A percentile compares a stretch with the other conserved stretches of the same genome.
Conservation (phyloP, 2,888 invertebrate species). For the Tetranychus piercei region DNA sequence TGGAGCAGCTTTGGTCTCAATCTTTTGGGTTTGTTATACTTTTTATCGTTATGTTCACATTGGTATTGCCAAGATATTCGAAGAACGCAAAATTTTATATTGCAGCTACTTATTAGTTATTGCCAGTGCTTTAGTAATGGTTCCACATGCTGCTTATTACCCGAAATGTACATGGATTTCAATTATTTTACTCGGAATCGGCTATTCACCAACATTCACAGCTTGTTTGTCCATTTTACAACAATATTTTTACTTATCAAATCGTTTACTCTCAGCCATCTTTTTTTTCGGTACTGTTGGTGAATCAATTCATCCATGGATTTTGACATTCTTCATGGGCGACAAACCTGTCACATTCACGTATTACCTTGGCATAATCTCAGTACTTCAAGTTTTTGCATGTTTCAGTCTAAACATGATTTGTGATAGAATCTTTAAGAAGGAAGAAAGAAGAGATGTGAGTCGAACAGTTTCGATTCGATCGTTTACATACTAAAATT, state of each 20-base stretch:
- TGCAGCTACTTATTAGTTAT: not conserved
- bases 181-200: not conserved
- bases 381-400: not conserved
- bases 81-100: not conserved
- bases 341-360: not conserved
- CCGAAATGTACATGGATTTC: not conserved
- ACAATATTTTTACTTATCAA: not conserved
- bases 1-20: not conserved
- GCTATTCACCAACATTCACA: not conserved
- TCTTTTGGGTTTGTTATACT: not conserved
- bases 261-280: not conserved
- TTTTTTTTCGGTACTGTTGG: not conserved
- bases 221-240: not conserved
- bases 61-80: not conserved
- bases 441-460: not conserved
- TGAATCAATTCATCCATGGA: not conserved
- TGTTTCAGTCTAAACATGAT: not conserved
- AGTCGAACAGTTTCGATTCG: not conserved
- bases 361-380: not conserved
- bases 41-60: not conserved
- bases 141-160: not conserved
- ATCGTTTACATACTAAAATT: not conserved
- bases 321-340: not conserved
- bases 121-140: not conserved
- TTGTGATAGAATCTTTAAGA: not conserved